phyloP scores from a whole-genome alignment of 2,888 invertebrate species.

The Callinectes sapidus region DNA sequence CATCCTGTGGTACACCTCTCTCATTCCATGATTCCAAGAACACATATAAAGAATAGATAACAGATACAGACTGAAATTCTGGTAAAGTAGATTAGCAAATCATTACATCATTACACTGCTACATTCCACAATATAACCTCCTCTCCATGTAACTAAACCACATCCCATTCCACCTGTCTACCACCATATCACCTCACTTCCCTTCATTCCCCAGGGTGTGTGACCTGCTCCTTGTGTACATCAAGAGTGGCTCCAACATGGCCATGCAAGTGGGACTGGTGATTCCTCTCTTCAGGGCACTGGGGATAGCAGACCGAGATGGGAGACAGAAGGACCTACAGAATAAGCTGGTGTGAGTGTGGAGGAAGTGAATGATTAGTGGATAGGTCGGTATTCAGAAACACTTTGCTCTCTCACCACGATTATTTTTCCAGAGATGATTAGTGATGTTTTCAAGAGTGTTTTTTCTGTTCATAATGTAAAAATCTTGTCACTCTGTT shows the following conservation, averaged over 20 bases:
- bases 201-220: conserved; percentile 41
- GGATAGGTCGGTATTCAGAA: no score
- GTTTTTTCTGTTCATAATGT: no score
- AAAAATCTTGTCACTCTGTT: no score
- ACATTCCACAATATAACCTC: neutral
- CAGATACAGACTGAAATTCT: neutral
- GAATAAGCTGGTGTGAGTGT: conserved; percentile 33
- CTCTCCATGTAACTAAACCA: neutral
- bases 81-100: no score
- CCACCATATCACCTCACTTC: neutral
- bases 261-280: conserved; percentile 17
- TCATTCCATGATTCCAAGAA: neutral
- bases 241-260: conserved; percentile 40
- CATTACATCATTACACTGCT: neutral
- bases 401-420: no score
- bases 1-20: neutral
- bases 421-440: no score
- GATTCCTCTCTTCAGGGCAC: conserved; percentile 38
- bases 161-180: neutral
- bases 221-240: conserved; percentile 43
- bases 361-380: neutral
- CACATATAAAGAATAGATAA: neutral
- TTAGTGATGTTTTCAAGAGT: no score
- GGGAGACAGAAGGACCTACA: conserved; percentile 14
- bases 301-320: conserved; percentile 29